Conservation (phyloP, 2,888 invertebrate genomes). For the Anarsia innoxiella region DNA sequence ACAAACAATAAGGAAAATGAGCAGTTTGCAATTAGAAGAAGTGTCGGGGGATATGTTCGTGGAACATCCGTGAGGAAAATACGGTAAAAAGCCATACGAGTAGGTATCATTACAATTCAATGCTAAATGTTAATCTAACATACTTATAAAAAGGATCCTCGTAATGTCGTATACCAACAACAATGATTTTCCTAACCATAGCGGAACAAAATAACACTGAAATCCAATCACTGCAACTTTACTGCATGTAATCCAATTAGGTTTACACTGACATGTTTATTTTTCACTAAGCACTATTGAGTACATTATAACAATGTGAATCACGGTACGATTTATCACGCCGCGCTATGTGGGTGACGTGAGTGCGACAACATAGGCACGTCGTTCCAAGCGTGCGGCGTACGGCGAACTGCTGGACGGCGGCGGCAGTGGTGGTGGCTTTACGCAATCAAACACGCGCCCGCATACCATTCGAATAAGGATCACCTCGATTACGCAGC, state of each 20-base stretch:
- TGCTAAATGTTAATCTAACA: too few species aligned
- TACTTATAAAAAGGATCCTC: slow-evolving; percentile 69
- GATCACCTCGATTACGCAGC: slow-evolving; percentile 63
- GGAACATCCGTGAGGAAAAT: slow-evolving; percentile 18
- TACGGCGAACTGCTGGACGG: too few species aligned
- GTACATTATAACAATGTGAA: slow-evolving; percentile 40
- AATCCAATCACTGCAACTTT: slow-evolving; percentile 38
- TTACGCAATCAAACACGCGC: slow-evolving; percentile 31
- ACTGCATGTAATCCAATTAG: slow-evolving; percentile 41
- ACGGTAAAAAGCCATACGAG: background rate
- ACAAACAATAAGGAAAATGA: too few species aligned
- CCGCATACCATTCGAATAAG: slow-evolving; percentile 62
- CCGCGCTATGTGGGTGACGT: slow-evolving; percentile 21
- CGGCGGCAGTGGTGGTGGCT: background rate
- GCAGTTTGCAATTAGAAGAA: too few species aligned
- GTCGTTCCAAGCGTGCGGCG: slow-evolving; percentile 16
- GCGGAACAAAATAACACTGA: slow-evolving; percentile 36
- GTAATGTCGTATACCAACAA: slow-evolving; percentile 62
- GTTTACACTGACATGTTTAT: slow-evolving; percentile 44
- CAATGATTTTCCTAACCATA: slow-evolving; percentile 69
- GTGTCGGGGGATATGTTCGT: slow-evolving; percentile 18
- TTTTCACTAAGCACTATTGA: slow-evolving; percentile 34
- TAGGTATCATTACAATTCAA: too few species aligned
- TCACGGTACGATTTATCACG: slow-evolving; percentile 37
- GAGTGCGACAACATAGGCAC: slow-evolving; percentile 29